Percentiles rank a stretch among this genome's conserved stretches.
These are phyloP conservation scores for Dicrostonyx torquatus DNA, from an alignment of 2,797 vertebrate species.

Conservation along the genomic window DNA sequence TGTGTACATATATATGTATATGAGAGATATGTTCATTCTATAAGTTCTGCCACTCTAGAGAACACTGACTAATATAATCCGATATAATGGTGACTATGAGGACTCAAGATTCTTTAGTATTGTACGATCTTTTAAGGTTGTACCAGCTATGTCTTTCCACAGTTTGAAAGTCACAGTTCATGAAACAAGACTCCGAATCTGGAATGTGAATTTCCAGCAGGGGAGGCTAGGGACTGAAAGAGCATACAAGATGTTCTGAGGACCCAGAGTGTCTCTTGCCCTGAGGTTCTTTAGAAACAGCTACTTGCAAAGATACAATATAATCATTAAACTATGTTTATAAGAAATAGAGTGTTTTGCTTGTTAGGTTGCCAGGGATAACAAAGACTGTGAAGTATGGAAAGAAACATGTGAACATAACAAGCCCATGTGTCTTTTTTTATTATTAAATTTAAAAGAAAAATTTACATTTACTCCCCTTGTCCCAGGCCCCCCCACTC, in stretches of 20 bases:
- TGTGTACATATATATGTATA: neutral
- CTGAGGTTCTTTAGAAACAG: neutral
- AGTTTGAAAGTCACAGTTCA: neutral
- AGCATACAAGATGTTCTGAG: neutral
- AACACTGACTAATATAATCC: neutral
- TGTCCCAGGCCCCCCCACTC: too few species aligned
- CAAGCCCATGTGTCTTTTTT: neutral
- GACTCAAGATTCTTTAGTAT: constrained; percentile 34
- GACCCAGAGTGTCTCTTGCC: neutral
- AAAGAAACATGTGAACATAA: neutral
- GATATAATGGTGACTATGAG: neutral
- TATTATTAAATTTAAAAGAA: too few species aligned
- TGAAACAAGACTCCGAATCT: neutral
- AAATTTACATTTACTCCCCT: too few species aligned
- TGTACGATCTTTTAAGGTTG: constrained; percentile 12
- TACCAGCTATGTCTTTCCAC: neutral
- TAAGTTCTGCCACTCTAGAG: neutral
- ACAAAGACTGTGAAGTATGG: neutral
- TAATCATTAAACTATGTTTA: neutral
- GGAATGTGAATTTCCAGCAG: neutral
- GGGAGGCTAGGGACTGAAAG: neutral
- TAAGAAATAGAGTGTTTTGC: neutral
- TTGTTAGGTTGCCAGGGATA: neutral
- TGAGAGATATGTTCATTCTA: neutral
- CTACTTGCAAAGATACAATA: neutral